phyloP scores from a whole-genome alignment of 2,888 invertebrate genomes.

The Stegophylla sp. region DNA sequence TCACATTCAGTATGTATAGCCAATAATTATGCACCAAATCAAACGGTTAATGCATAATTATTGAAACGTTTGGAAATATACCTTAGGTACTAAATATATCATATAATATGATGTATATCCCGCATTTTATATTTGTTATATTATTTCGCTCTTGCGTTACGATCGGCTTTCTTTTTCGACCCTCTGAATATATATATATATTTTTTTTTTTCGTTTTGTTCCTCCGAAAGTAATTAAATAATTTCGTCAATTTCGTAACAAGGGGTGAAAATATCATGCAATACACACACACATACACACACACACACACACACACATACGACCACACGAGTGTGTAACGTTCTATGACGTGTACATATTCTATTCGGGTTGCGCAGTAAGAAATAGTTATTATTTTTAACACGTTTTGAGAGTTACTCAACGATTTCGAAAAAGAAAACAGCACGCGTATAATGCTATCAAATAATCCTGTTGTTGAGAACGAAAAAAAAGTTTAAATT shows the following conservation, averaged over 20 bases:
- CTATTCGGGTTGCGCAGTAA: not conserved
- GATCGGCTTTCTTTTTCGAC: constrained; percentile 9
- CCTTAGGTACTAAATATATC: too few species aligned
- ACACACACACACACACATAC: not conserved
- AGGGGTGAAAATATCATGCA: constrained; percentile 36
- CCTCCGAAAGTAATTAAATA: constrained; percentile 38
- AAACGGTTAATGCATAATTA: too few species aligned
- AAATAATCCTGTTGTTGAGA: too few species aligned
- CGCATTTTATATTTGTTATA: not conserved
- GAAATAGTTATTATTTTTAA: not conserved
- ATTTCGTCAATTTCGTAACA: constrained; percentile 48
- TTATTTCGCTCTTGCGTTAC: not conserved
- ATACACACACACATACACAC: not conserved
- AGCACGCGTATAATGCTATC: too few species aligned
- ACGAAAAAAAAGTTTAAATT: too few species aligned
- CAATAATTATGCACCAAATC: too few species aligned
- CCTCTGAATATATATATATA: not conserved
- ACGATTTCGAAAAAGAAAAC: not conserved
- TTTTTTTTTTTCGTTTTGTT: not conserved
- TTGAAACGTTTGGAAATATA: too few species aligned
- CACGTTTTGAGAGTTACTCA: not conserved
- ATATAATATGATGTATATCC: not conserved
- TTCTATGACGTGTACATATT: not conserved
- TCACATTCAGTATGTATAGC: too few species aligned
- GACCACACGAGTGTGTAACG: not conserved